phyloP scores from a whole-genome alignment of 1,140 invertebrate species.

The Lepidostoma basale region DNA sequence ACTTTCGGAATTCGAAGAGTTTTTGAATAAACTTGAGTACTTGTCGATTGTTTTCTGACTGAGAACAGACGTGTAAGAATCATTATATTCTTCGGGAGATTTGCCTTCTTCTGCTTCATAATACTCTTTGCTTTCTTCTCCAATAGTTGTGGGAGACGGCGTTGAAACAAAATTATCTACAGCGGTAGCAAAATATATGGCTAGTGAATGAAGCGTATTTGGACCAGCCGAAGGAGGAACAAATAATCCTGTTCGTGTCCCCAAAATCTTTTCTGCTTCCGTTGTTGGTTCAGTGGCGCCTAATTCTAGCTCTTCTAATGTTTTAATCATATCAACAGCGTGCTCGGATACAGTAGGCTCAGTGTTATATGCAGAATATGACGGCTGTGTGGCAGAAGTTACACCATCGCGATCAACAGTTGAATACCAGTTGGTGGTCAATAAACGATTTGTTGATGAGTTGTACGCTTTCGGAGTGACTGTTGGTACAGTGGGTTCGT shows the following conservation, averaged over 20 bases:
- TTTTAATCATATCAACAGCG: conserved; percentile 56
- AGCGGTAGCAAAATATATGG: conserved; percentile 76
- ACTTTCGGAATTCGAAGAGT: conserved; percentile 52
- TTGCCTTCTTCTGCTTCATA: conserved; percentile 53
- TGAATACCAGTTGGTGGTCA: conserved; percentile 42
- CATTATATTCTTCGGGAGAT: conserved; percentile 50
- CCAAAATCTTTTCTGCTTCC: conserved; percentile 52
- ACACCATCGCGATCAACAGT: conserved; percentile 22
- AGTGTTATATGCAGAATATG: conserved; percentile 35
- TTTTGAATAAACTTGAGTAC: conserved; percentile 64
- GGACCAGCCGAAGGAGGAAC: conserved; percentile 74
- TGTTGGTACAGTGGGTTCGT: conserved; percentile 41
- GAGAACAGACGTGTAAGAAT: conserved; percentile 57
- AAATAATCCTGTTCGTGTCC: conserved; percentile 63
- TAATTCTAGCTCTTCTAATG: conserved; percentile 49
- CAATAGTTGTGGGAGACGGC: conserved; percentile 35
- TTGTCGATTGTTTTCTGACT: conserved; percentile 65
- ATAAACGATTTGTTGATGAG: conserved; percentile 32
- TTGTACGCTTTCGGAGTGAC: conserved; percentile 38
- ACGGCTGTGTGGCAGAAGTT: conserved; percentile 46
- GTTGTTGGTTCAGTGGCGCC: conserved; percentile 32
- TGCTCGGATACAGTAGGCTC: conserved; percentile 50
- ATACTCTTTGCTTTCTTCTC: conserved; percentile 37
- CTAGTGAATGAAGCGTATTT: conserved; percentile 76
- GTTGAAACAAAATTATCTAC: conserved; percentile 62